Evolutionary conservation across 2,888 invertebrate species (phyloP).

Genomic region (Meteorus cinctellus): DNA sequence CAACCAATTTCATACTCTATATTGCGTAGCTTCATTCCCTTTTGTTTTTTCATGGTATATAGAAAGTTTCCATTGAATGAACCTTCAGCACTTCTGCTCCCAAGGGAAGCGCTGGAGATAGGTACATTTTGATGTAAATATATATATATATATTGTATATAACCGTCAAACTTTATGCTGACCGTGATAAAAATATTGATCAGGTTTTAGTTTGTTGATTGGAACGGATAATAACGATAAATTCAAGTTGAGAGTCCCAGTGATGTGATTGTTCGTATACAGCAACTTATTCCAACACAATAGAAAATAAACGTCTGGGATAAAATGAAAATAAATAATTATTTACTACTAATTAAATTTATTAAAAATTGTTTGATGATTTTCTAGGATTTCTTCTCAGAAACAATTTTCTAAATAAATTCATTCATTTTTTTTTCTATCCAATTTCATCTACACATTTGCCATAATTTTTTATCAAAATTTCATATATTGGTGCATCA

Average conservation of each 20-base stretch:
- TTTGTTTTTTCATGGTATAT: background rate
- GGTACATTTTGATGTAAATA: background rate
- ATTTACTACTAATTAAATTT: too few relatives aligned
- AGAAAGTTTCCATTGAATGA: conserved; percentile 4
- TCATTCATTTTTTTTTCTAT: too few relatives aligned
- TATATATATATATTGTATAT: background rate
- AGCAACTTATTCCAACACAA: too few relatives aligned
- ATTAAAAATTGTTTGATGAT: too few relatives aligned
- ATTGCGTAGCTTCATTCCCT: background rate
- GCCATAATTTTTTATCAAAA: too few relatives aligned
- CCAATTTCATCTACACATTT: too few relatives aligned
- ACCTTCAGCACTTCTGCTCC: background rate
- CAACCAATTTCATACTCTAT: too few relatives aligned
- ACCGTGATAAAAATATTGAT: conserved; percentile 13
- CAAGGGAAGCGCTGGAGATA: background rate
- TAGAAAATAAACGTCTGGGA: too few relatives aligned
- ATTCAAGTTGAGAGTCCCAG: background rate
- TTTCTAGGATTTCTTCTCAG: too few relatives aligned
- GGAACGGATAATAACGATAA: background rate
- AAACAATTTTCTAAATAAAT: too few relatives aligned
- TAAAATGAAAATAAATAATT: too few relatives aligned
- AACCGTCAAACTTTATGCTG: background rate
- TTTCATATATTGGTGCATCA: too few relatives aligned
- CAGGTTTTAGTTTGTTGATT: conserved; percentile 4
- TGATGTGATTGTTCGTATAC: background rate